Conservation (phyloP, 1,140 invertebrate species). For the Hylaeus volcanicus region DNA sequence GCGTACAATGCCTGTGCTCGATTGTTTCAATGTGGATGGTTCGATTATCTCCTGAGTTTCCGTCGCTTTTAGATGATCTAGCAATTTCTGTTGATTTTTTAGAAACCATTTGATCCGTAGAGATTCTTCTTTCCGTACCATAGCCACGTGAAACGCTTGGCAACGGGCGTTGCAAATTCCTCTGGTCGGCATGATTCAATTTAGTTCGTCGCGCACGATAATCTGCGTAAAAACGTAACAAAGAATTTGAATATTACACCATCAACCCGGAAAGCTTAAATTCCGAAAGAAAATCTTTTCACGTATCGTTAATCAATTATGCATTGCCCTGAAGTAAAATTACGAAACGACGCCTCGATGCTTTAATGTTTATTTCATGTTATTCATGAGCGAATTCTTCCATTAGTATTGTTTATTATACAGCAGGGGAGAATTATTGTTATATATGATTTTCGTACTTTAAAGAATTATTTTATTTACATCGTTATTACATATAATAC, state of each 20-base stretch:
- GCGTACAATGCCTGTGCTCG: neutral
- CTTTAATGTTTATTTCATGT: slow-evolving; percentile 42
- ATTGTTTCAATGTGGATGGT: slow-evolving; percentile 25
- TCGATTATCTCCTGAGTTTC: slow-evolving; percentile 16
- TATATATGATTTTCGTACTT: slow-evolving; percentile 22
- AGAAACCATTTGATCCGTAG: slow-evolving; percentile 68
- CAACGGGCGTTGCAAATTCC: slow-evolving; percentile 63
- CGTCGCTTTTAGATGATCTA: slow-evolving; percentile 60
- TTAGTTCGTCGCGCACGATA: slow-evolving; percentile 5
- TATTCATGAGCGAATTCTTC: neutral
- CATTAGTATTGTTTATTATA: neutral
- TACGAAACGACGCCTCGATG: neutral
- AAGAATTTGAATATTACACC: slow-evolving; percentile 1
- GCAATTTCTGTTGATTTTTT: slow-evolving; percentile 66
- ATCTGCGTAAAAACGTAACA: neutral
- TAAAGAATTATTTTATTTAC: slow-evolving; percentile 65
- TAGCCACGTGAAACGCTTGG: slow-evolving; percentile 62
- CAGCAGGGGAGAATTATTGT: slow-evolving; percentile 13
- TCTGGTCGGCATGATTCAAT: slow-evolving; percentile 29
- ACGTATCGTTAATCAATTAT: neutral
- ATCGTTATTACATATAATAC: slow-evolving; percentile 56
- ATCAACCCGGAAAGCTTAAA: slow-evolving; percentile 13
- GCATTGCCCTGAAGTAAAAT: slow-evolving; percentile 45
- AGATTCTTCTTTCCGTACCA: slow-evolving; percentile 61
- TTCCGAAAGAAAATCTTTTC: slow-evolving; percentile 35